Conservation (phyloP, 2,888 invertebrate species). For the Spilarctia lutea region DNA sequence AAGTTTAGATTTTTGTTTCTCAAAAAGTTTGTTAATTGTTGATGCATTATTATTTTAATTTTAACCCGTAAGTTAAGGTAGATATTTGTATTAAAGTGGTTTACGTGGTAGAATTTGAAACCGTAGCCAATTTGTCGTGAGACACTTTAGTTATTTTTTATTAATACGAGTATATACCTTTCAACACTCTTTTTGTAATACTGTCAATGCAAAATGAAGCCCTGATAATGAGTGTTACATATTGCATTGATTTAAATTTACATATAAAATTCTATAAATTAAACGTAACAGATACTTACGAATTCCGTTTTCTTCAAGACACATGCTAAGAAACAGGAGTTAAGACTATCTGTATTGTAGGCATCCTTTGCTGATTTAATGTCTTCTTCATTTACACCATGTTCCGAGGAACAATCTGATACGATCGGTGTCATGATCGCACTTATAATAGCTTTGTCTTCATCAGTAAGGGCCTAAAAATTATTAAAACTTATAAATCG, state of each 20-base stretch:
- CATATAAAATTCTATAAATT: too few species aligned
- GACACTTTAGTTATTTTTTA: neutral
- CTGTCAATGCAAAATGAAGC: too few species aligned
- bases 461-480: slow-evolving; percentile 41
- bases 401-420: slow-evolving; percentile 44
- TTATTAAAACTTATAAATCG: neutral
- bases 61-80: neutral
- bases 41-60: neutral
- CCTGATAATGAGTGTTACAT: too few species aligned
- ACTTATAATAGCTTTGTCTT: slow-evolving; percentile 37
- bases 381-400: slow-evolving; percentile 38
- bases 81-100: neutral
- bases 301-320: slow-evolving; percentile 33
- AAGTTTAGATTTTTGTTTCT: neutral
- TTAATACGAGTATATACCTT: too few species aligned
- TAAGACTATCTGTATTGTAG: slow-evolving; percentile 29
- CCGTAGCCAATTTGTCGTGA: neutral
- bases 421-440: slow-evolving; percentile 35
- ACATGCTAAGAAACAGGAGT: slow-evolving; percentile 47
- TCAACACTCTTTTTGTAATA: too few species aligned
- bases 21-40: too few species aligned
- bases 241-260: too few species aligned
- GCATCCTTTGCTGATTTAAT: slow-evolving; percentile 42
- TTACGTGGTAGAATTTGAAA: neutral
- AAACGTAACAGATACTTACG: slow-evolving; percentile 23